Conservation (phyloP, 1,140 invertebrate species). For the Saccostrea echinata region DNA sequence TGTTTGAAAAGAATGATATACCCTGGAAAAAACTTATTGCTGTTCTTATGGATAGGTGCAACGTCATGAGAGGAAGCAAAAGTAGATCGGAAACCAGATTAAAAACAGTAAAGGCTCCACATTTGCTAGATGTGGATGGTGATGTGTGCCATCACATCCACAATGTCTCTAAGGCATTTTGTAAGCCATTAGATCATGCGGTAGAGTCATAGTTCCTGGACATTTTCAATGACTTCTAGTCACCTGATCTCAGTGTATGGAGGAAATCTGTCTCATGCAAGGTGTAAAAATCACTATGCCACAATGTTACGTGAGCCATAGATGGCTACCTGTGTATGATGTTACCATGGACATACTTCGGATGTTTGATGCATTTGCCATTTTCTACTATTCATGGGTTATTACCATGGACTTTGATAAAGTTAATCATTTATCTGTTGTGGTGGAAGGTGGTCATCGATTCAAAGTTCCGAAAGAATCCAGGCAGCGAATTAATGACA, state of each 20-base stretch:
- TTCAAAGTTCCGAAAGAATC: constrained; percentile 11
- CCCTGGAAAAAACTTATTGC: constrained; percentile 67
- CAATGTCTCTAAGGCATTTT: constrained; percentile 66
- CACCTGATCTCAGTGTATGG: constrained; percentile 59
- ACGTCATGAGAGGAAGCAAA: constrained; percentile 70
- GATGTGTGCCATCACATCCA: constrained; percentile 70
- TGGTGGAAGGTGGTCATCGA: constrained; percentile 33
- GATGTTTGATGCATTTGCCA: neutral
- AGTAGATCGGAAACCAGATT: constrained; percentile 66
- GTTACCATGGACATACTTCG: constrained; percentile 34
- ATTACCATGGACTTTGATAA: neutral
- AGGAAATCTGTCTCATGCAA: constrained; percentile 63
- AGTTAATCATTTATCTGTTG: constrained; percentile 29
- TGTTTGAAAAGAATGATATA: constrained; percentile 54
- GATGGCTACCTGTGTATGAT: constrained; percentile 44
- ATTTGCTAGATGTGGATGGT: constrained; percentile 71
- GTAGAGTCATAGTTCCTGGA: constrained; percentile 61
- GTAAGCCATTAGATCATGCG: constrained; percentile 62
- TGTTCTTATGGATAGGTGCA: constrained; percentile 69
- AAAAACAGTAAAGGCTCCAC: constrained; percentile 55
- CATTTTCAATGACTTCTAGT: constrained; percentile 69
- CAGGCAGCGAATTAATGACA: neutral
- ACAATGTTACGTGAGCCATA: constrained; percentile 46
- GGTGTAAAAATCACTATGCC: constrained; percentile 63
- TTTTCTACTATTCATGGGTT: constrained; percentile 45